Base-by-base conservation (phyloP, 92 coral and sea anemone species). In the Isaurus tuberculatus region DNA sequence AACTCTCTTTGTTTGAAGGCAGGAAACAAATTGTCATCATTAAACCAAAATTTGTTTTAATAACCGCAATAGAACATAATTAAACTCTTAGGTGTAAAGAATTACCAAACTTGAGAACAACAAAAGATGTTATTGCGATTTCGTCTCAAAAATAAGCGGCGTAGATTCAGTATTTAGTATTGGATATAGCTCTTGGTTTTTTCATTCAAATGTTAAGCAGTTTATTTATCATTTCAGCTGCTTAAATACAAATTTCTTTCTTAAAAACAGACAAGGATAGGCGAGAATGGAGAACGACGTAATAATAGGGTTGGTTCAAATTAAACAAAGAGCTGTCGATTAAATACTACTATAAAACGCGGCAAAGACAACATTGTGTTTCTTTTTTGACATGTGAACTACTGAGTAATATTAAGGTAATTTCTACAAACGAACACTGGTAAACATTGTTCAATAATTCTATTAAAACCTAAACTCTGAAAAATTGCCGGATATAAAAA, bases 371-470 rank as follows among this genome's bases (percentile, higher is more conserved):
- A 36, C 53, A 77, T 32, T 34, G 53, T 34, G 44, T 74, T 73
- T 58, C 69, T 57, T 58, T 58, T 40, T 48, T 77, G 82, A 77
- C 70, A 77, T 77, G 36, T 77, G 53, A 63, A 13, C 51, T 57
- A 33, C 42, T 19, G 51, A 2, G 82, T 57, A 77, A 37, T 58
- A 77, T 63, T 10, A 25, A 26, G 27, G 82, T 77, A 55, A 57
- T 77, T 77, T 77, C 14, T 28, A 25, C 19, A 57, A 77, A 60
- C 23, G 22, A 36, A 19, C 57, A 22, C 70, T 20, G 22, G 57
- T 31, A 77, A 77, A 58, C 36, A 77, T 17, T 57, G 31, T 77
- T 77, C 82, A 22, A 8, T 36, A 63, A 20, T 11, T 36, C 68
- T 32, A 23, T 77, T 77, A 57, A 34, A 34, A 8, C 16, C 70